Evolutionary conservation across 2,888 invertebrate species (phyloP).

Genomic region (Conomelus anceps): DNA sequence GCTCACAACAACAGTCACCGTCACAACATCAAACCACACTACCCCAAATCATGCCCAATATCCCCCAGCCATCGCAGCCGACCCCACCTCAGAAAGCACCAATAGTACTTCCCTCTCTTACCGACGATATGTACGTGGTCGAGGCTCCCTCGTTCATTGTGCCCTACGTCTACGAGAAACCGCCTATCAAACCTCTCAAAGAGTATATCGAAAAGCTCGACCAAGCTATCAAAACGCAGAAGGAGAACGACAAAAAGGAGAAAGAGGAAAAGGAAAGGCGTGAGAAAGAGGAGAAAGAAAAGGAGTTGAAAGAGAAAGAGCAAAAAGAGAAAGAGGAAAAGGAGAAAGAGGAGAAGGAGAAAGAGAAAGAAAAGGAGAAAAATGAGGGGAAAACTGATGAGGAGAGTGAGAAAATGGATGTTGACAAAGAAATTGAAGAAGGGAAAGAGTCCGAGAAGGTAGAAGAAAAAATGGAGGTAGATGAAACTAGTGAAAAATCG

Average conservation of each 20-base stretch:
- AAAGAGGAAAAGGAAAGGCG: conserved; percentile 42
- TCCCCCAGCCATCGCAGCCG: conserved; percentile 35
- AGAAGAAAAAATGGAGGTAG: conserved; percentile 35
- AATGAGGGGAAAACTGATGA: conserved; percentile 40
- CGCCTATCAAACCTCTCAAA: conserved; percentile 69
- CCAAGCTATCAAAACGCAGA: conserved; percentile 38
- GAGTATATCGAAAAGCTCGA: conserved; percentile 60
- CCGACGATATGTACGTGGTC: conserved; percentile 87
- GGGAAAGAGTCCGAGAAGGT: conserved; percentile 35
- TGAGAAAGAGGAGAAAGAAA: conserved; percentile 43
- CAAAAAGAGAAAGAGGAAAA: conserved; percentile 39
- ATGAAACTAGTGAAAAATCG: conserved; percentile 29
- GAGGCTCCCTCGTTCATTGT: conserved; percentile 91
- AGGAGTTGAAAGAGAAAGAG: conserved; percentile 41
- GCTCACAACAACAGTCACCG: no score
- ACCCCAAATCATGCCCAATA: conserved; percentile 27
- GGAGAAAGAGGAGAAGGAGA: conserved; percentile 39
- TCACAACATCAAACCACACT: conserved; percentile 35
- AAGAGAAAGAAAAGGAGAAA: conserved; percentile 37
- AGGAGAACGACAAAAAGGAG: conserved; percentile 46
- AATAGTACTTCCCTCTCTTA: conserved; percentile 70
- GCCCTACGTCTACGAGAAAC: conserved; percentile 88
- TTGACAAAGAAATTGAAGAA: conserved; percentile 45
- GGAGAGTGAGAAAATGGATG: conserved; percentile 45
- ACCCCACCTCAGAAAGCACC: conserved; percentile 43